These are phyloP conservation scores for Thalpophila matura DNA, from an alignment of 2,888 invertebrate species.

Conservation along the genomic window DNA sequence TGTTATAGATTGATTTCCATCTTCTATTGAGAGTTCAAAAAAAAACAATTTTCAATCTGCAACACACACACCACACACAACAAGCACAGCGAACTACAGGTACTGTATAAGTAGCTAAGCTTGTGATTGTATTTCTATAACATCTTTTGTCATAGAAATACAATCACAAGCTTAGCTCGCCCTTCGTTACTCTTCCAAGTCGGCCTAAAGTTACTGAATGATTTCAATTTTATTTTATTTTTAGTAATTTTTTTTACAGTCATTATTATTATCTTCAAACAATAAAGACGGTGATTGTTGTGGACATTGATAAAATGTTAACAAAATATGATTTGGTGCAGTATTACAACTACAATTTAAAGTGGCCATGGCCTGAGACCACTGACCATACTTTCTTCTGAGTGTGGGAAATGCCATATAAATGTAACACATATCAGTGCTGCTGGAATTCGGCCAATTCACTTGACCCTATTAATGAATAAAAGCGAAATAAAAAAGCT, in stretches of 20 bases:
- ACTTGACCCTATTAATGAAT: neutral
- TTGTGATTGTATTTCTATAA: neutral
- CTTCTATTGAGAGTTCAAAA: neutral
- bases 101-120: neutral
- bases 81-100: neutral
- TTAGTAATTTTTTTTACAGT: no score
- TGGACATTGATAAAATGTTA: constrained; percentile 39
- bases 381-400: neutral
- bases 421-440: constrained; percentile 4
- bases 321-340: constrained; percentile 28
- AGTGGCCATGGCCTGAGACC: constrained; percentile 23
- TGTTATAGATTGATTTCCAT: constrained; percentile 6
- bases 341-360: constrained; percentile 19
- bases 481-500: constrained; percentile 3
- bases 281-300: constrained; percentile 23
- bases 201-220: neutral
- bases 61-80: no score
- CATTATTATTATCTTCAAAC: neutral
- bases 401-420: constrained; percentile 1
- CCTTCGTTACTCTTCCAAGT: neutral
- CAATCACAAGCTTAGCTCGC: neutral
- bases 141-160: no score
- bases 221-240: neutral
- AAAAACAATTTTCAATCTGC: no score
- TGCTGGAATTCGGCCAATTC: neutral